Percentiles rank a stretch among this genome's conserved stretches.
phyloP scores from a whole-genome alignment of 92 coral and sea anemone species.

The Metridium senile region DNA sequence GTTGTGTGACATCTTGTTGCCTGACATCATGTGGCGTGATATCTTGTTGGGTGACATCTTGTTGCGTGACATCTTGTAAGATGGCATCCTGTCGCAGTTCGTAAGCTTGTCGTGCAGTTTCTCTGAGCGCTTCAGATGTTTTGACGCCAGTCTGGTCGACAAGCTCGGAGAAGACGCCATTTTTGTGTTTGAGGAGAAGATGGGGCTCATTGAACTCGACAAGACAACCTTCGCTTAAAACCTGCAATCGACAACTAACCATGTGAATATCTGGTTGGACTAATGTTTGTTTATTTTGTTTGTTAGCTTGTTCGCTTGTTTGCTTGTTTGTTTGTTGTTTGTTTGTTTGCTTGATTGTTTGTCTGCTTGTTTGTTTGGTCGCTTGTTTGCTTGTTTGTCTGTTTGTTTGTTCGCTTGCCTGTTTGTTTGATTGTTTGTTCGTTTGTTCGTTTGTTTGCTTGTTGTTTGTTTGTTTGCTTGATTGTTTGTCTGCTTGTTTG shows the following conservation, averaged over 20 bases:
- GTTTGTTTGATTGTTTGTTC: too few relatives aligned
- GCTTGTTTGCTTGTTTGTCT: too few relatives aligned
- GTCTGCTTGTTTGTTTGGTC: too few relatives aligned
- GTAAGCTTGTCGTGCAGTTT: constrained; percentile 78
- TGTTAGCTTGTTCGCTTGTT: too few relatives aligned
- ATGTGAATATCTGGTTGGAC: too few relatives aligned
- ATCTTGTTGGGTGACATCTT: neutral
- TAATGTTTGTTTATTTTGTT: too few relatives aligned
- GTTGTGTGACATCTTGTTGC: neutral
- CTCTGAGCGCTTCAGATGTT: constrained; percentile 63
- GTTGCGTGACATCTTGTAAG: neutral
- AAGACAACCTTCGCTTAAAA: constrained; percentile 83
- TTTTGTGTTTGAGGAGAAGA: constrained; percentile 58
- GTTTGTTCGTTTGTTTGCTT: too few relatives aligned
- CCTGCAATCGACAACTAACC: constrained; percentile 49
- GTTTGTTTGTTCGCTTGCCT: too few relatives aligned
- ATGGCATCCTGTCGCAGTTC: constrained; percentile 53
- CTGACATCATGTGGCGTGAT: neutral
- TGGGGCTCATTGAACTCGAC: constrained; percentile 94
- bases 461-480: too few relatives aligned
- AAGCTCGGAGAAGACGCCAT: constrained; percentile 71
- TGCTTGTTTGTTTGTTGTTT: too few relatives aligned
- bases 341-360: too few relatives aligned
- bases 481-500: too few relatives aligned
- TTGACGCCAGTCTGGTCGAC: constrained; percentile 84